phyloP scores from a whole-genome alignment of 2,113 vertebrate genomes.

The Pavo muticus region DNA sequence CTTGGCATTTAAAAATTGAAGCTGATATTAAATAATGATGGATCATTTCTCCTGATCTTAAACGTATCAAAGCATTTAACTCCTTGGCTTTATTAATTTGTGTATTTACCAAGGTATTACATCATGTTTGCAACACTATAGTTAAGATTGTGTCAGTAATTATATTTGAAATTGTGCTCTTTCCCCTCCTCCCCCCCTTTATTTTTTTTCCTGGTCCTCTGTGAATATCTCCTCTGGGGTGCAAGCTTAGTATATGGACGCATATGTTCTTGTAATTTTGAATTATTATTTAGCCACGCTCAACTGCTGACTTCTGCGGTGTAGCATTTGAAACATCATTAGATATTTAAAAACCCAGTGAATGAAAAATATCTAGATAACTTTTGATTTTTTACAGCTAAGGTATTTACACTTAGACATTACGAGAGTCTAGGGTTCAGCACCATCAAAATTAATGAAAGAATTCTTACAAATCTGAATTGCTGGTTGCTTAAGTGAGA shows the following conservation, averaged over 20 bases:
- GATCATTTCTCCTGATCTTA: conserved; percentile 74
- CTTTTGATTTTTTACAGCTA: conserved; percentile 35
- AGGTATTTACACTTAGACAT: conserved; percentile 52
- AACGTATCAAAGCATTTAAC: conserved; percentile 75
- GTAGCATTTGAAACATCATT: conserved; percentile 49
- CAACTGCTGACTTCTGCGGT: neutral
- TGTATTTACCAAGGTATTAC: conserved; percentile 73
- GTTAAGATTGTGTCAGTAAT: conserved; percentile 62
- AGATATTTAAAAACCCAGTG: conserved; percentile 57
- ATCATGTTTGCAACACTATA: conserved; percentile 49
- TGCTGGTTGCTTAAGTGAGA: conserved; percentile 50
- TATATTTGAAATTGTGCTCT: conserved; percentile 41
- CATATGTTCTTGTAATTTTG: neutral
- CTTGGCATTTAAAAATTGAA: conserved; percentile 83
- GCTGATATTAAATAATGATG: conserved; percentile 81
- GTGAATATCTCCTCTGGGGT: conserved; percentile 25
- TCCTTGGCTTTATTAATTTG: conserved; percentile 66
- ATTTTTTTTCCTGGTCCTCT: neutral
- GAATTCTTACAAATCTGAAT: conserved; percentile 41
- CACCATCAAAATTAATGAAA: conserved; percentile 54
- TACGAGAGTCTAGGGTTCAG: conserved; percentile 39
- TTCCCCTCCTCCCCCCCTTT: no score
- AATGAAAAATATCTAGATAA: conserved; percentile 50
- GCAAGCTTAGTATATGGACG: neutral
- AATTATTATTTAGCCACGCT: conserved; percentile 48